A percentile compares a stretch with the other conserved stretches of the same genome.
These are phyloP conservation scores for Oncorhynchus tshawytscha DNA, from an alignment of 2,113 vertebrate species.

Conservation along the genomic window DNA sequence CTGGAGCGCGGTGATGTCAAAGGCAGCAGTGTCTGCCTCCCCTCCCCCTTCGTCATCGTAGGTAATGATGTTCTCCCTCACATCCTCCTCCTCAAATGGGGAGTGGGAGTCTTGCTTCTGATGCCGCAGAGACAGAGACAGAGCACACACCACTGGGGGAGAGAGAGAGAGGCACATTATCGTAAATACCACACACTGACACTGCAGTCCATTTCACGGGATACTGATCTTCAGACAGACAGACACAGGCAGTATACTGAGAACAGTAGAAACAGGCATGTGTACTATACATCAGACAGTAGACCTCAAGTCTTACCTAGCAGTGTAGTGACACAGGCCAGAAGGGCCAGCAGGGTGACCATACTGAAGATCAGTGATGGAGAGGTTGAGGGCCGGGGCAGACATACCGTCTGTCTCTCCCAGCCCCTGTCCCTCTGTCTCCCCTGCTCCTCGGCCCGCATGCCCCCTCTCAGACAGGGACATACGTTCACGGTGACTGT, in stretches of 20 bases:
- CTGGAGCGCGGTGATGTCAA: constrained; percentile 84
- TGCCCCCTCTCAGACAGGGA: constrained; percentile 79
- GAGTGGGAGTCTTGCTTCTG: constrained; percentile 72
- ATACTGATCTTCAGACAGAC: too few relatives aligned
- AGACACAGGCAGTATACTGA: not conserved
- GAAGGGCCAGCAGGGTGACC: constrained; percentile 79
- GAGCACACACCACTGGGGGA: constrained; percentile 68
- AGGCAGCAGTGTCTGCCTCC: constrained; percentile 87
- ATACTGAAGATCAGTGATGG: constrained; percentile 80
- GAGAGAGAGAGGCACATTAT: constrained; percentile 31
- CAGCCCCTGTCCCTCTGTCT: constrained; percentile 57
- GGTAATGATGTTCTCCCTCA: constrained; percentile 80
- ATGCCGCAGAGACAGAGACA: constrained; percentile 70
- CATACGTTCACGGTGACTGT: constrained; percentile 86
- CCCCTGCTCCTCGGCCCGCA: constrained; percentile 68
- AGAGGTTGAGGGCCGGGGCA: constrained; percentile 64
- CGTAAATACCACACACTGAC: not conserved
- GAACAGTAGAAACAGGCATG: too few relatives aligned
- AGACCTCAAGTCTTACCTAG: constrained; percentile 70
- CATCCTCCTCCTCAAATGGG: constrained; percentile 73
- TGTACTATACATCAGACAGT: too few relatives aligned
- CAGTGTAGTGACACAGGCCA: constrained; percentile 81
- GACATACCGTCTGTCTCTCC: constrained; percentile 70
- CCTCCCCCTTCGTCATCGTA: constrained; percentile 88
- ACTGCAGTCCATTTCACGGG: too few relatives aligned